These are phyloP conservation scores for Columba guinea DNA, from an alignment of 2,797 vertebrate species.

Conservation along the genomic window DNA sequence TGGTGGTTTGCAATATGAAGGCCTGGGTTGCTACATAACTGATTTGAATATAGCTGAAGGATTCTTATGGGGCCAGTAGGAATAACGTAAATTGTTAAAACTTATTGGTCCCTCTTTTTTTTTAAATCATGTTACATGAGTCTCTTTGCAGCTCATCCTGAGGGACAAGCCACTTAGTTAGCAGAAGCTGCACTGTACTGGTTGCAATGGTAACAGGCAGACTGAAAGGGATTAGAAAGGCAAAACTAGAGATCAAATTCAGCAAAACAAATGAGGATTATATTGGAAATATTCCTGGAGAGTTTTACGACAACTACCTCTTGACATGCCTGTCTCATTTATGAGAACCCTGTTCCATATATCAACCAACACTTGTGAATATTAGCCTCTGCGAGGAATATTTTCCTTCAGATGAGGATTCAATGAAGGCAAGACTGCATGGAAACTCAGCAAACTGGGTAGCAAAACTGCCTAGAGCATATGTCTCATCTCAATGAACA, in stretches of 20 bases:
- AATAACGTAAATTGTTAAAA: neutral
- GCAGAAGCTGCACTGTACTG: neutral
- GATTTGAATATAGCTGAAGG: neutral
- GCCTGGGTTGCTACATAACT: neutral
- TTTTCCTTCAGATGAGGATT: neutral
- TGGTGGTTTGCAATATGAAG: neutral
- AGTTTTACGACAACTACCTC: neutral
- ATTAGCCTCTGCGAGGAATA: neutral
- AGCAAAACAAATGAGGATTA: neutral
- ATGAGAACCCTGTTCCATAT: neutral
- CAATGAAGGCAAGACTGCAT: neutral
- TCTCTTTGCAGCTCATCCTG: neutral
- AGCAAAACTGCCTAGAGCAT: neutral
- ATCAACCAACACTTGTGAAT: neutral
- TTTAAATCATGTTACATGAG: rapidly evolving
- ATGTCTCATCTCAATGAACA: rapidly evolving
- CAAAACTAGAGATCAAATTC: neutral
- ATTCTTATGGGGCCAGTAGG: neutral
- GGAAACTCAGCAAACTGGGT: neutral
- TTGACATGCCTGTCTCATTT: neutral
- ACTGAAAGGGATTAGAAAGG: neutral
- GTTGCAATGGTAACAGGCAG: neutral
- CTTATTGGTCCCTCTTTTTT: neutral
- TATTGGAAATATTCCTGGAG: neutral
- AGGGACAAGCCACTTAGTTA: neutral